These are phyloP conservation scores for Gymnopithys bicolor DNA, from an alignment of 2,797 vertebrate genomes.

Conservation along the genomic window DNA sequence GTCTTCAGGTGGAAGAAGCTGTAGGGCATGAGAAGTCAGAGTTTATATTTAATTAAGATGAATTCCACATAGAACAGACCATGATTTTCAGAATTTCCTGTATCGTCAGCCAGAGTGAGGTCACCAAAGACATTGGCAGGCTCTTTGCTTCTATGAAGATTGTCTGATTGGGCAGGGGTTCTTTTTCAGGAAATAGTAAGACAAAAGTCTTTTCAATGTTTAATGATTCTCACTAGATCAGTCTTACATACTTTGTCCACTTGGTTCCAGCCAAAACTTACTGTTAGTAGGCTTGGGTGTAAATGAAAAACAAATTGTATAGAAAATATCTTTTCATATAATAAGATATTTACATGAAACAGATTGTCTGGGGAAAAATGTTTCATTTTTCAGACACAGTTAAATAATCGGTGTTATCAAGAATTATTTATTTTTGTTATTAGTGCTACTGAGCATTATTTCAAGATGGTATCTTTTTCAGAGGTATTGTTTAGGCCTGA, in stretches of 20 bases:
- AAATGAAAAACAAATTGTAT: background rate
- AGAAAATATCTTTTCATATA: background rate
- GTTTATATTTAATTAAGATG: conserved; percentile 24
- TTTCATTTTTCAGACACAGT: background rate
- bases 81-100: background rate
- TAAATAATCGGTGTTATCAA: background rate
- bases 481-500: background rate
- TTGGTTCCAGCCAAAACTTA: background rate
- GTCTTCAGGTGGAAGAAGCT: conserved; percentile 5
- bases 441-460: background rate
- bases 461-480: background rate
- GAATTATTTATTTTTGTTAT: background rate
- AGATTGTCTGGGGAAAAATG: background rate
- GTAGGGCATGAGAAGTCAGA: background rate
- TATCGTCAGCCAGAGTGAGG: background rate
- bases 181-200: background rate
- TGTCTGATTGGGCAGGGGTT: background rate
- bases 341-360: background rate
- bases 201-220: background rate
- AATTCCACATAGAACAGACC: background rate
- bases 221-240: background rate
- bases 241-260: background rate
- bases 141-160: background rate
- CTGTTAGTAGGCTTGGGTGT: background rate
- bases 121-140: background rate